Percentiles rank a stretch among this genome's conserved stretches.
Conservation (phyloP, 2,113 vertebrate genomes). For the Phalacrocorax brasilianus region DNA sequence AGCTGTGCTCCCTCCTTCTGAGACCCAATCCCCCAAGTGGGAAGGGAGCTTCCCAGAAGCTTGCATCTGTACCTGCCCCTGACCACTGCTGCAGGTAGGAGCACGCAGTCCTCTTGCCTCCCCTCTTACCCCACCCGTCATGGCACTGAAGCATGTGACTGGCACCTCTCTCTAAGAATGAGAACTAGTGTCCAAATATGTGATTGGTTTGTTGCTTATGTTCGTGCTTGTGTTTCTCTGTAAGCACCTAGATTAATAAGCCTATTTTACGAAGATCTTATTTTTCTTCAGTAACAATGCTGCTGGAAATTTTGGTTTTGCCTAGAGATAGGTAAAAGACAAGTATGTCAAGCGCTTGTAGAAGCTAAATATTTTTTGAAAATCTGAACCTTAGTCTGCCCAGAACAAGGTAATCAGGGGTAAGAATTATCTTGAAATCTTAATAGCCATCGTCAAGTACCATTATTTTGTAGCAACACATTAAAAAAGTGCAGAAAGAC, state of each 20-base stretch:
- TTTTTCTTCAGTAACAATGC: neutral
- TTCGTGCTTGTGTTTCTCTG: neutral
- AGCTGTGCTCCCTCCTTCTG: rapidly evolving
- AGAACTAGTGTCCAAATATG: neutral
- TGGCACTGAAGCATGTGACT: neutral
- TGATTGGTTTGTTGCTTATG: neutral
- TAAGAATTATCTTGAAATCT: neutral
- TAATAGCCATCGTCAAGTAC: neutral
- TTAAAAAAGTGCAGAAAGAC: neutral
- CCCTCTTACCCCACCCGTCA: rapidly evolving
- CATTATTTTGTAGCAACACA: neutral
- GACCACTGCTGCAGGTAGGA: rapidly evolving
- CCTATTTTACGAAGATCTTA: neutral
- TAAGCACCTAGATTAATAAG: neutral
- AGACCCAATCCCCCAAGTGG: neutral
- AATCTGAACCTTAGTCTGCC: neutral
- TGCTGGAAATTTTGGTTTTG: neutral
- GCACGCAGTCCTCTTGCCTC: neutral
- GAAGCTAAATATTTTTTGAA: neutral
- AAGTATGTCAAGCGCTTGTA: neutral
- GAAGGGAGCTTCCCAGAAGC: neutral
- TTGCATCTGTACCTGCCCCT: neutral
- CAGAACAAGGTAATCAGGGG: neutral
- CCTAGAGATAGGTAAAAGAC: neutral
- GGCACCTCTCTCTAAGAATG: neutral